Evolutionary conservation across 2,113 vertebrate genomes (phyloP).

Genomic region (Pituophis catenifer): DNA sequence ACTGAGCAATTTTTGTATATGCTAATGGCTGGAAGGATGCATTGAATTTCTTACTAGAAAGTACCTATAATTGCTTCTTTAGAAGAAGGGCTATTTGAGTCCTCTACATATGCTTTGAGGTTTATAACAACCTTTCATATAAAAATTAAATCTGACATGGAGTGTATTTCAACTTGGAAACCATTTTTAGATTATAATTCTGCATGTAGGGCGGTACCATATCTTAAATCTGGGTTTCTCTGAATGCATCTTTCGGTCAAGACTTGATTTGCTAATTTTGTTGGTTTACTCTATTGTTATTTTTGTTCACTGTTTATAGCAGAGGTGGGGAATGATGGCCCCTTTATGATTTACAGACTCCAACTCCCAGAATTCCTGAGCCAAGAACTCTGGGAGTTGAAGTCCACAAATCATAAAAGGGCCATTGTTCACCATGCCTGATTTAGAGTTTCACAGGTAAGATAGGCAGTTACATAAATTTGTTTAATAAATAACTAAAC

Average conservation of each 20-base stretch:
- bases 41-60: background rate
- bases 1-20: background rate
- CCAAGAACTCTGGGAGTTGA: background rate
- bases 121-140: background rate
- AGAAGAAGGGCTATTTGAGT: background rate
- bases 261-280: background rate
- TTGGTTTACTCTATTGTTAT: background rate
- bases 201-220: background rate
- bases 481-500: background rate
- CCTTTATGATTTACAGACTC: background rate
- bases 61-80: background rate
- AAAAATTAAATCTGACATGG: background rate
- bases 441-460: background rate
- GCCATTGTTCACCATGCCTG: background rate
- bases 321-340: background rate
- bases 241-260: background rate
- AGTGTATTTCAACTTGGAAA: background rate
- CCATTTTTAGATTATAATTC: background rate
- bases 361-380: background rate
- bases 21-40: background rate
- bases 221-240: background rate
- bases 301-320: background rate
- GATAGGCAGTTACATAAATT: background rate
- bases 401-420: background rate
- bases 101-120: background rate